Base-by-base conservation (phyloP, 2,797 vertebrate genomes). In the Caiman crocodilus region DNA sequence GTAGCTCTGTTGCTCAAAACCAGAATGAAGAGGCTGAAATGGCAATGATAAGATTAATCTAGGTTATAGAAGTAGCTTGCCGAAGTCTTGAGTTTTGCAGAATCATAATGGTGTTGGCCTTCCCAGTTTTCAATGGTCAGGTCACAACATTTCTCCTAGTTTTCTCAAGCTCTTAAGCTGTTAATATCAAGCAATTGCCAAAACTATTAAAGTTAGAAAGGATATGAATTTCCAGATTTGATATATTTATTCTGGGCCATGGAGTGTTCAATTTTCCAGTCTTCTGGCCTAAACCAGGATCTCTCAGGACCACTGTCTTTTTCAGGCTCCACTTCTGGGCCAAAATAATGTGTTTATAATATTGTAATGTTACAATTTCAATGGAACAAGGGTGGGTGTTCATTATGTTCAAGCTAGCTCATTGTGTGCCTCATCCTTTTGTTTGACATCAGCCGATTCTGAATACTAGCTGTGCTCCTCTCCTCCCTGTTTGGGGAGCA, bases 361-460 rank as follows among this genome's bases (percentile, higher is more conserved):
- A 50, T 50, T 50, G 42, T 50, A 50, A 50, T 50, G 42, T 10
- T 50, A 50, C 42, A 50, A 50, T 50, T 50, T 50, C 42, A 50
- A 3, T 73, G 23, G 69, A 15, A 30, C 7, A 7, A 15, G n/a
- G 50, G n/a, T 15, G n/a, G 30, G 59, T 28, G 56, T 17, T n/a
- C n/a, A n/a, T n/a, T n/a, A n/a, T n/a, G n/a, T n/a, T n/a, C 2
- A 26, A 42, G 2, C 6, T 4, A 0, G 17, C 17, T 7, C 1
- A 16, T 59, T 59, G 56, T 0, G 0, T 18, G 18, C 7, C 2
- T 23, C 20, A 69, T 3, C 35, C 35, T 13, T 50, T 50, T 50
- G 30, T 69, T 67, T 67, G 18, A n/a, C 30, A 71, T 71, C 23
- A 71, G 67, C 32, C 21, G 32, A 42, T 71, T 14, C 32, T 6